Evolutionary conservation across 2,797 vertebrate species (phyloP).

Genomic region (Siniperca scherzeri): DNA sequence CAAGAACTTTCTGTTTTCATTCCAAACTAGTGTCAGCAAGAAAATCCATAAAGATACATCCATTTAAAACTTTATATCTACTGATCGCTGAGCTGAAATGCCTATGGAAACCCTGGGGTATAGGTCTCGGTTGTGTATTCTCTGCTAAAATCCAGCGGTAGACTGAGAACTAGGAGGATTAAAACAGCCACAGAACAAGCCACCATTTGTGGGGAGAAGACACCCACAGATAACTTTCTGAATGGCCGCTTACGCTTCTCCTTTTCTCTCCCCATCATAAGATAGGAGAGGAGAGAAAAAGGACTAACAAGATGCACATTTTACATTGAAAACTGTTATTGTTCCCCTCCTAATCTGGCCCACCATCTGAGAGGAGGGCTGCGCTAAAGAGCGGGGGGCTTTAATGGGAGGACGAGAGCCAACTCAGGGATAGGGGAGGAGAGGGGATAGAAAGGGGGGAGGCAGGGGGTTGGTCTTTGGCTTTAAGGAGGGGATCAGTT

Average conservation of each 20-base stretch:
- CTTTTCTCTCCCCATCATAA: conserved; percentile 86
- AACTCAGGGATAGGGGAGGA: conserved; percentile 74
- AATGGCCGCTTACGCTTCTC: conserved; percentile 81
- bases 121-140: conserved; percentile 19
- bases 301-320: conserved; percentile 95
- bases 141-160: conserved; percentile 44
- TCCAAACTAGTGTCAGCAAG: not conserved
- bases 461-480: conserved; percentile 90
- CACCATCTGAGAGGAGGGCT: conserved; percentile 96
- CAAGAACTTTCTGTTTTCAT: not conserved
- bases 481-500: conserved; percentile 91
- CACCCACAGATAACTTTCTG: conserved; percentile 84
- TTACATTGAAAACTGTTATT: conserved; percentile 98
- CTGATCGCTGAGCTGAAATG: conserved; percentile 3
- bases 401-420: conserved; percentile 93
- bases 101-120: conserved; percentile 7
- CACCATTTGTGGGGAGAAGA: conserved; percentile 74
- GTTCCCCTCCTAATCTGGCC: conserved; percentile 97
- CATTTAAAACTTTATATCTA: not conserved
- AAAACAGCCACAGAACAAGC: conserved; percentile 68
- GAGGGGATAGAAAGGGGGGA: conserved; percentile 66
- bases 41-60: not conserved
- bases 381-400: conserved; percentile 83
- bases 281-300: conserved; percentile 88
- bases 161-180: conserved; percentile 66